phyloP scores from a whole-genome alignment of 2,797 vertebrate species.

The Heliangelus exortis region DNA sequence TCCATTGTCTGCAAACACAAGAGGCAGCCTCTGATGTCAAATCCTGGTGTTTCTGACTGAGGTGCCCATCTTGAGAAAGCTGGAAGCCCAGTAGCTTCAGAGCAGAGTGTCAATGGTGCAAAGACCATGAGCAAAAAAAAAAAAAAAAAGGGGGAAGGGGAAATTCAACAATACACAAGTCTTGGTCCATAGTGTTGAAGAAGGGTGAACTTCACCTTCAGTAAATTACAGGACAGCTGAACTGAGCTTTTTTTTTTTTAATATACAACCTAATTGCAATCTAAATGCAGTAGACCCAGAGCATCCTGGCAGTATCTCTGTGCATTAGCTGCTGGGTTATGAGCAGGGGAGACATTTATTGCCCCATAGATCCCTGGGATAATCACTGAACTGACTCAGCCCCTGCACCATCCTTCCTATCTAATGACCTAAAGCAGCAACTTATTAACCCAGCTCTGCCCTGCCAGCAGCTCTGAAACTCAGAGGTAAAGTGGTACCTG shows the following conservation, averaged over 20 bases:
- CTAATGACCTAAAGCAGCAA: constrained; percentile 32
- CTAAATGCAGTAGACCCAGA: neutral
- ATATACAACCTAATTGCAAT: constrained; percentile 40
- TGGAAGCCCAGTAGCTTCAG: neutral
- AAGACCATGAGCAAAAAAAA: neutral
- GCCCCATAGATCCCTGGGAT: constrained; percentile 43
- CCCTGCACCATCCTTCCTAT: neutral
- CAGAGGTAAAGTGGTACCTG: neutral
- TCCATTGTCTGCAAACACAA: neutral
- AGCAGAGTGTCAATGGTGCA: accelerated
- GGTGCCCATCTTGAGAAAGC: neutral
- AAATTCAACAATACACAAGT: neutral
- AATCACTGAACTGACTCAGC: constrained; percentile 51
- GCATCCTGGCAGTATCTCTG: constrained; percentile 1
- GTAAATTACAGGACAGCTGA: neutral
- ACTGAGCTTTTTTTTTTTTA: neutral
- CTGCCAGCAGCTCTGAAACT: neutral
- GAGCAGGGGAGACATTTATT: constrained; percentile 61
- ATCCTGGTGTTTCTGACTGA: neutral
- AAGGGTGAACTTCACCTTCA: constrained; percentile 39
- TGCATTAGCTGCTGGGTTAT: constrained; percentile 40
- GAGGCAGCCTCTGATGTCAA: neutral
- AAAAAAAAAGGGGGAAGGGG: too few relatives aligned
- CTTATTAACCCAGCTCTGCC: neutral
- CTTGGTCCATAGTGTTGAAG: neutral